These are phyloP conservation scores for Esox masquinongy DNA, from an alignment of 2,797 vertebrate genomes.

Conservation along the genomic window DNA sequence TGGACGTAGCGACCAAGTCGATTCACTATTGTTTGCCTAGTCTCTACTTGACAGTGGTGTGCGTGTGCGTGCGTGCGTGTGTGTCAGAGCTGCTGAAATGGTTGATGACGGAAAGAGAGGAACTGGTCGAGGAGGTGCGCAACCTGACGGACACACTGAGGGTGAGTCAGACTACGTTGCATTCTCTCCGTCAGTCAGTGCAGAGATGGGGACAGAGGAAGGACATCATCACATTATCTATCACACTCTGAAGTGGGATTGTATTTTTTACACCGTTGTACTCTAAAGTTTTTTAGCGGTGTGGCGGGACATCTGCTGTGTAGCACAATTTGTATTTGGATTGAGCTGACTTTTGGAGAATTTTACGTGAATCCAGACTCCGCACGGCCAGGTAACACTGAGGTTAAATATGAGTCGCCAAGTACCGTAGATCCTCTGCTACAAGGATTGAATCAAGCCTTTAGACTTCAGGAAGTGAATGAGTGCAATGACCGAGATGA, in stretches of 20 bases:
- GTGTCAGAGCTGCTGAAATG: conserved; percentile 67
- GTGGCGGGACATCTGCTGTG: not conserved
- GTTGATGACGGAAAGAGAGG: conserved; percentile 67
- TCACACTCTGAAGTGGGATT: not conserved
- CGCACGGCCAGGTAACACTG: not conserved
- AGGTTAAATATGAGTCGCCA: not conserved
- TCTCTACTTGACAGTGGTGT: conserved; percentile 4
- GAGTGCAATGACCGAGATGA: not conserved
- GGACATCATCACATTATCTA: not conserved
- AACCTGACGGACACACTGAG: conserved; percentile 64
- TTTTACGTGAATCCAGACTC: not conserved
- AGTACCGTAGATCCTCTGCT: not conserved
- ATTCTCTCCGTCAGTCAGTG: not conserved
- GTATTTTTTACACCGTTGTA: not conserved
- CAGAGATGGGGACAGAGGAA: not conserved
- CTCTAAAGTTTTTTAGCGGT: not conserved
- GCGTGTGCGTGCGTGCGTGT: conserved; percentile 8
- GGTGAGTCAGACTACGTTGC: conserved; percentile 54
- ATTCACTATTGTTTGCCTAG: not conserved
- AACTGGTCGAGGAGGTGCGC: conserved; percentile 66
- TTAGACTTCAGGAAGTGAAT: not conserved
- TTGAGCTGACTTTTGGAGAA: not conserved
- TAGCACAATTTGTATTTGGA: not conserved
- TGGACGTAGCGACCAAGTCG: not conserved
- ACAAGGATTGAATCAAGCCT: not conserved